Evolutionary conservation across 2,888 invertebrate genomes (phyloP), one percentile per base, ranked within the genome.

Genomic region (Drosophila suboccidentalis): DNA sequence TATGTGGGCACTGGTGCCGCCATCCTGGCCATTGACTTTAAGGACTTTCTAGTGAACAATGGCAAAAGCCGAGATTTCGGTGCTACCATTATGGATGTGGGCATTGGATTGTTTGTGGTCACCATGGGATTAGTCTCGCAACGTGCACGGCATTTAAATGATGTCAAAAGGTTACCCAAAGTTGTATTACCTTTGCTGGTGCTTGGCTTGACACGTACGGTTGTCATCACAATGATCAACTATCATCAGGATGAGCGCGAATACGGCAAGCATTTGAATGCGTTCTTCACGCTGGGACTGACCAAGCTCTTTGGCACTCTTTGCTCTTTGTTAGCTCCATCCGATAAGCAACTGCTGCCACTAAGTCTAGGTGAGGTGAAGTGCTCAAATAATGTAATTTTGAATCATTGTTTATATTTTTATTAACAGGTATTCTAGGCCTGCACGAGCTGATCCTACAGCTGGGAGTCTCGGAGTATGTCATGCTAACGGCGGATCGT

Each of bases 241-340:
- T 99, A 99, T 92, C 96, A 97, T 64, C 96, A 97, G 86, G 97
- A 98, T 92, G 95, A 97, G 0, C 95, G 96, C 0, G 99, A 99
- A 92, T 99, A 99, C 94, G 99, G 99, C 0, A 94, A 96, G 0
- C 99, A 99, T 92, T 98, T 99, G 97, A 99, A 99, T 93, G 99
- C 99, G 92, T 99, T 99, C 92, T 96, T 98, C 78, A 99, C 98
- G 0, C 93, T 99, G 63, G 98, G 97, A 3, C 93, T 96, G 43
- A 96, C 97, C 17, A 98, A 97, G 93, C 91, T 97, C 1, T 89
- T 96, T 19, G 95, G 96, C 41, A 95, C 95, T 0, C 91, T 95
- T 2, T 55, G 83, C 5, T 85, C 85, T 22, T 65, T 78, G 8
- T 1, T 90, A 3, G 77, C 66, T 0, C 63, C 51, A 6, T 66